These are phyloP conservation scores for Microplitis demolitor DNA, from an alignment of 1,140 invertebrate genomes.

Conservation along the genomic window DNA sequence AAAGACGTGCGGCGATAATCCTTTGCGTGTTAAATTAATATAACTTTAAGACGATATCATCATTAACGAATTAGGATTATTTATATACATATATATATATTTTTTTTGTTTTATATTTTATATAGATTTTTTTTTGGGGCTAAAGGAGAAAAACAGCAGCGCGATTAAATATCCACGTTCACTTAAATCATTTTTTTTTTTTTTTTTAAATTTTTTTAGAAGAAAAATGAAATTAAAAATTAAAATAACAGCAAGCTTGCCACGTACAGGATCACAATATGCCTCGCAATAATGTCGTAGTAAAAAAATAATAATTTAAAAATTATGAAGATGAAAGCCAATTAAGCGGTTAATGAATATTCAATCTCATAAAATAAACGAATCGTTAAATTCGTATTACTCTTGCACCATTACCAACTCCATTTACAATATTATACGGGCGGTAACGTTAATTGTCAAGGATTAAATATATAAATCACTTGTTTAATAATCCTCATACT, in stretches of 20 bases:
- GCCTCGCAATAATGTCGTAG: background rate
- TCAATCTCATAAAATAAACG: background rate
- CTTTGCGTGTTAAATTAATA: constrained; percentile 6
- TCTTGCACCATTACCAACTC: constrained; percentile 5
- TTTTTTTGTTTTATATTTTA: too few species aligned
- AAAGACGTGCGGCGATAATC: constrained; percentile 16
- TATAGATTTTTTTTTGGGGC: too few species aligned
- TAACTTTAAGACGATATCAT: constrained; percentile 11
- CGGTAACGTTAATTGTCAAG: constrained; percentile 17
- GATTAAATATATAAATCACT: constrained; percentile 15
- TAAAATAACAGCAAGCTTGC: background rate
- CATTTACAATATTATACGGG: background rate
- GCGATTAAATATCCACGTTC: too few species aligned
- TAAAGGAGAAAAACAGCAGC: too few species aligned
- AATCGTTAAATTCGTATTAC: constrained; percentile 1
- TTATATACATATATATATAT: constrained; percentile 16
- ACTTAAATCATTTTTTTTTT: background rate
- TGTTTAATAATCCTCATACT: constrained; percentile 10
- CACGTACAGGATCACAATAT: background rate
- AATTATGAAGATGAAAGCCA: background rate
- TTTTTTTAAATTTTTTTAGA: background rate
- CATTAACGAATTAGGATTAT: constrained; percentile 41
- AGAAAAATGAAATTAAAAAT: background rate
- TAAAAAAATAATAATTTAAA: background rate
- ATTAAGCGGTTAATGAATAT: background rate